Conservation (phyloP, 2,113 vertebrate genomes). For the Arenaria interpres region DNA sequence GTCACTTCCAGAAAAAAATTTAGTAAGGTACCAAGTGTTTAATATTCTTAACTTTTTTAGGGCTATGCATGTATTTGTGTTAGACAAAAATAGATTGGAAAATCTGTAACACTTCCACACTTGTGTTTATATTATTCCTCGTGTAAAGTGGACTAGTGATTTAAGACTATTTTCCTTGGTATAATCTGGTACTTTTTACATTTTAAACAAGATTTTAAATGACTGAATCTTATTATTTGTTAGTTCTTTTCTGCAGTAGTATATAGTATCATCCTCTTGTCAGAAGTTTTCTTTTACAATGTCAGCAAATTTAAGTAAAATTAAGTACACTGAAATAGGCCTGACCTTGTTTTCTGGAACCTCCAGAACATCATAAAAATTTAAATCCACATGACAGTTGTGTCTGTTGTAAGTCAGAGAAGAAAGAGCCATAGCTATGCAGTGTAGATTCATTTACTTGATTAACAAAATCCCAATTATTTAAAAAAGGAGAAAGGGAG, state of each 20-base stretch:
- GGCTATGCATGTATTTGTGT: not conserved
- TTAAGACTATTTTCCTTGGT: not conserved
- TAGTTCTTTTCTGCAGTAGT: not conserved
- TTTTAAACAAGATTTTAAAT: not conserved
- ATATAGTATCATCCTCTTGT: not conserved
- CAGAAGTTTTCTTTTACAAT: not conserved
- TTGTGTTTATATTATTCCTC: not conserved
- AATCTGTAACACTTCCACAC: not conserved
- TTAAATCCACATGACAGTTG: not conserved
- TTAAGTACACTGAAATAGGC: not conserved
- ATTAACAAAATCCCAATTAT: not conserved
- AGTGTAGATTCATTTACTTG: not conserved
- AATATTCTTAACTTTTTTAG: not conserved
- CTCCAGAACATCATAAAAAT: not conserved
- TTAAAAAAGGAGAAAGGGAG: not conserved
- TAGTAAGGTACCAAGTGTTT: not conserved
- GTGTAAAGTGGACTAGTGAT: not conserved
- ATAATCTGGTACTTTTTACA: not conserved
- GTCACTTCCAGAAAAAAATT: not conserved
- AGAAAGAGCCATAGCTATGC: not conserved
- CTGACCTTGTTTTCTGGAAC: not conserved
- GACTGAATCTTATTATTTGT: not conserved
- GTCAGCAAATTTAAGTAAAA: not conserved
- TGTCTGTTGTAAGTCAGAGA: not conserved
- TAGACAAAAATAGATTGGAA: not conserved